These are phyloP conservation scores for Rafetus swinhoei DNA, from an alignment of 2,113 vertebrate genomes.

Conservation along the genomic window DNA sequence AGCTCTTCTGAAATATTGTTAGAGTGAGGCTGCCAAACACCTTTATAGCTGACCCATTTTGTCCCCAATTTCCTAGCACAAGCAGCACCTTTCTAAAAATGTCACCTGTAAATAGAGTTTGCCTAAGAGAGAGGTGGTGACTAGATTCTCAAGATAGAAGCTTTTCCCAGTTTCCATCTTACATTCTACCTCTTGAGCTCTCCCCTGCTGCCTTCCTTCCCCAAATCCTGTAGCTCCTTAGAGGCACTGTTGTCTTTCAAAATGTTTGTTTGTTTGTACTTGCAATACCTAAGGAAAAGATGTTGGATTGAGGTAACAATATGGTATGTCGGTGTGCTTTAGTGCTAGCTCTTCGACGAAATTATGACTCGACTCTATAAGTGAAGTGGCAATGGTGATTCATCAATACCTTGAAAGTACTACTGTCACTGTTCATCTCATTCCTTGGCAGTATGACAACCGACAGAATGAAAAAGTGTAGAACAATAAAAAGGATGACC, in stretches of 20 bases:
- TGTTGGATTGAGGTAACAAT: background rate
- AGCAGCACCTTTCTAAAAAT: background rate
- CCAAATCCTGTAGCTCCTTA: background rate
- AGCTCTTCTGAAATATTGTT: background rate
- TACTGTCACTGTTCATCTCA: slow-evolving; percentile 15
- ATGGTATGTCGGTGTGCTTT: background rate
- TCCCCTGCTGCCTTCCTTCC: background rate
- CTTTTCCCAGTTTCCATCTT: background rate
- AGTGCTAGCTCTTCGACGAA: slow-evolving; percentile 31
- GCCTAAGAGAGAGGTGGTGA: background rate
- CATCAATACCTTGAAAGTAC: slow-evolving; percentile 2
- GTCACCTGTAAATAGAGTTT: background rate
- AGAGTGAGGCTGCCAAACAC: background rate
- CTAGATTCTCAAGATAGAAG: background rate
- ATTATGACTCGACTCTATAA: slow-evolving; percentile 26
- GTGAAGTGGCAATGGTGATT: slow-evolving; percentile 7
- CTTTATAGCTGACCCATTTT: background rate
- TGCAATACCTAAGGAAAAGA: background rate
- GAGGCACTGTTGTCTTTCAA: background rate
- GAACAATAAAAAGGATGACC: background rate
- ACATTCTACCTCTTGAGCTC: background rate
- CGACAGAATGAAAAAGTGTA: background rate
- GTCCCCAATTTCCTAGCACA: background rate
- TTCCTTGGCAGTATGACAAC: background rate
- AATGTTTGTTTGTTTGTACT: background rate